Evolutionary conservation across 2,797 vertebrate genomes (phyloP).

Genomic region (Salarias fasciatus): DNA sequence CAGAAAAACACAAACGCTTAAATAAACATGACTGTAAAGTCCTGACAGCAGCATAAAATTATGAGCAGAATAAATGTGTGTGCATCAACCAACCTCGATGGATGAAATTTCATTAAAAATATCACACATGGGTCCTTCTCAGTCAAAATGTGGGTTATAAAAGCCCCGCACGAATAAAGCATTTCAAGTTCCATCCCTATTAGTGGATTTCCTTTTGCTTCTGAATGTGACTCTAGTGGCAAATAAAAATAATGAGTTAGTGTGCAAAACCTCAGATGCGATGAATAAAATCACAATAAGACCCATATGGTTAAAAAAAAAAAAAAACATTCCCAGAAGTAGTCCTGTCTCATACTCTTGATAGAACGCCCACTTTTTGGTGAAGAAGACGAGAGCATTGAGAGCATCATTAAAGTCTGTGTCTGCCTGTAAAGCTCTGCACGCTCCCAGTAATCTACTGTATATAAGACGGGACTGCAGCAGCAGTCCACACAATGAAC

Average conservation of each 20-base stretch:
- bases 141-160: neutral
- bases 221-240: slow-evolving; percentile 9
- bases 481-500: too few relatives aligned
- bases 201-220: slow-evolving; percentile 1
- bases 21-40: slow-evolving; percentile 8
- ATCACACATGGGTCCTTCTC: neutral
- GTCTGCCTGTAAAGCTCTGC: too few relatives aligned
- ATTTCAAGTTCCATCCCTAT: neutral
- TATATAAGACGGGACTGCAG: too few relatives aligned
- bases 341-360: neutral
- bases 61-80: too few relatives aligned
- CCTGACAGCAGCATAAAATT: neutral
- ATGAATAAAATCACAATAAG: slow-evolving; percentile 11
- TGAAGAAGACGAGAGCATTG: too few relatives aligned
- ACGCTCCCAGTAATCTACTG: too few relatives aligned
- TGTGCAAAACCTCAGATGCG: neutral
- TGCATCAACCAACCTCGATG: neutral
- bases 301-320: slow-evolving; percentile 9
- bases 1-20: slow-evolving; percentile 8
- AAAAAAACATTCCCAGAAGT: slow-evolving; percentile 1
- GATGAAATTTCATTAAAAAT: neutral
- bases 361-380: too few relatives aligned
- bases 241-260: slow-evolving; percentile 8
- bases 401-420: too few relatives aligned
- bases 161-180: neutral